Base-by-base conservation (phyloP, 2,797 vertebrate genomes). In the Corythornis leucogaster region DNA sequence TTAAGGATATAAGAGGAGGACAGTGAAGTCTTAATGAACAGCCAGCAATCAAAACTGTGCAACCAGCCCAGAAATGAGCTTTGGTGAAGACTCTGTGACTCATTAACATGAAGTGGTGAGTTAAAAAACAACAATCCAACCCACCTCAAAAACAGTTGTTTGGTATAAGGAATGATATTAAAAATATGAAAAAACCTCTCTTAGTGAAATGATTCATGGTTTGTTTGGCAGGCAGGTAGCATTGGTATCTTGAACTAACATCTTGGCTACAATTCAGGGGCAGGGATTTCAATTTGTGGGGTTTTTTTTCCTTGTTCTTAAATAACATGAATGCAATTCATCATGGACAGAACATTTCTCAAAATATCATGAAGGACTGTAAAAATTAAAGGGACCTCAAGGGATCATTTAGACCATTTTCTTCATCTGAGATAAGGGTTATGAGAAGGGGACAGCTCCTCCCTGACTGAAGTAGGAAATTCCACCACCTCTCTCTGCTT, bases 221-320 rank as follows among this genome's bases (percentile, higher is more conserved):
- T 87, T 54, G 54, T 25, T 55, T 96, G 93, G 90, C 87, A 88
- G 80, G 30, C 80, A 10, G 2, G 21, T 12, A 87, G 68, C 58
- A 51, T 2, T 43, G 38, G 0, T 75, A 75, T 80, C 76, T 64
- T 53, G 55, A 62, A 55, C 76, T 28, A 83, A 76, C 40, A 88
- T 81, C 74, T 84, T 92, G 93, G 87, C 92, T 35, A 8, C 51
- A 48, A 22, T 21, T 79, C 90, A 91, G 78, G 9, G 48, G 59
- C 58, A 81, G 40, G 51, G 63, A 81, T 90, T 93, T 85, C 20
- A 4, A 46, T 55, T 43, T 83, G 80, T 66, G 51, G 33, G 2
- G 8, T 45, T 45, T 45, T 6, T 86, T 46, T 8, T 8, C 35
- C 62, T 54, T 68, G 33, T 66, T 93, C 87, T 91, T 85, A 38